Evolutionary conservation across 2,888 invertebrate species (phyloP).

Genomic region (Heliconius aoede): DNA sequence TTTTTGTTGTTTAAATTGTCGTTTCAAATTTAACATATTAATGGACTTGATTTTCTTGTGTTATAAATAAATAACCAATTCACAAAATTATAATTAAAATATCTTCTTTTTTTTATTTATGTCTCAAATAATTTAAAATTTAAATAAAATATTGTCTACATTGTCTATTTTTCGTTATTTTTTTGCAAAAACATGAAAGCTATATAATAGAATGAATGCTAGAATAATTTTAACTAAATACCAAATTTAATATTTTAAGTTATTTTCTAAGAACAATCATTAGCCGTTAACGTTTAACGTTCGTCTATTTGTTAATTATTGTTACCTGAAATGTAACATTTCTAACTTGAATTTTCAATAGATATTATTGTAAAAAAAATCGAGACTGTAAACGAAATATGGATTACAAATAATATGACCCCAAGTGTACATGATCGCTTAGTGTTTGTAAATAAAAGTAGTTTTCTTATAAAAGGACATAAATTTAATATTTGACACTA

Average conservation of each 20-base stretch:
- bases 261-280: background rate
- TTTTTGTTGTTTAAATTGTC: background rate
- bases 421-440: slow-evolving; percentile 40
- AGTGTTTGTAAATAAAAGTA: slow-evolving; percentile 57
- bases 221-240: slow-evolving; percentile 16
- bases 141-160: background rate
- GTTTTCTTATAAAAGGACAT: slow-evolving; percentile 54
- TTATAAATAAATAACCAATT: slow-evolving; percentile 4
- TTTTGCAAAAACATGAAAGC: background rate
- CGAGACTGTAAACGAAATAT: slow-evolving; percentile 38
- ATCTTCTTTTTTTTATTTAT: background rate
- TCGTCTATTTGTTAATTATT: background rate
- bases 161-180: background rate
- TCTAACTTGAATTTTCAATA: background rate
- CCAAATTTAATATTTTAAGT: background rate
- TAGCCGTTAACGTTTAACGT: background rate
- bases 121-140: background rate
- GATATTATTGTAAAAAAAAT: slow-evolving; percentile 2
- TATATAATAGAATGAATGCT: background rate
- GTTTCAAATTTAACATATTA: slow-evolving; percentile 18
- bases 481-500: slow-evolving; percentile 13
- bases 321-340: background rate
- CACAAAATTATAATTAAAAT: background rate
- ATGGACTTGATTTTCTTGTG: background rate
- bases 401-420: slow-evolving; percentile 31